A percentile compares a stretch with the other conserved stretches of the same genome.
phyloP scores from a whole-genome alignment of 2,113 vertebrate species.

The Bagarius yarrelli region DNA sequence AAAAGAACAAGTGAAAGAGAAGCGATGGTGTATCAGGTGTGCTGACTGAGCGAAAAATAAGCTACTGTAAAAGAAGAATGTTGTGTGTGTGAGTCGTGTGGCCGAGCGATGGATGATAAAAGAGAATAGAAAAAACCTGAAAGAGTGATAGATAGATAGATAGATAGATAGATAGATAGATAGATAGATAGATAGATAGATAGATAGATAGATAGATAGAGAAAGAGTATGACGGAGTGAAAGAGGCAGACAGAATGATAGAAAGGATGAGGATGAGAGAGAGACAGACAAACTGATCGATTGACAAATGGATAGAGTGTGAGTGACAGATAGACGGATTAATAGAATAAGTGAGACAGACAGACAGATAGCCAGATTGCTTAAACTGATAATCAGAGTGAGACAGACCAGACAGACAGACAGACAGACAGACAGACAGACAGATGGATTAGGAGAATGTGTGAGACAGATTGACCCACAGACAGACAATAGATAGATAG shows the following conservation, averaged over 20 bases:
- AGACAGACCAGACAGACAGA: no score
- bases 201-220: background rate
- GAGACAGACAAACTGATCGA: background rate
- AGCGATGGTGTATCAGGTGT: conserved; percentile 32
- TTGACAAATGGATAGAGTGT: no score
- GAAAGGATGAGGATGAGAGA: background rate
- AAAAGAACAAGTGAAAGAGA: conserved; percentile 5
- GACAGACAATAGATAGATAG: background rate
- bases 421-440: background rate
- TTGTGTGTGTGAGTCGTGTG: conserved; percentile 40
- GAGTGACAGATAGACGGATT: no score
- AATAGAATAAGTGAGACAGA: no score
- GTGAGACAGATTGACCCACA: background rate
- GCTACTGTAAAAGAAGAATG: conserved; percentile 47
- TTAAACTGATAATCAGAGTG: background rate
- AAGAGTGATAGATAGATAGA: background rate
- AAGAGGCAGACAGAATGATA: background rate
- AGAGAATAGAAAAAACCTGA: background rate
- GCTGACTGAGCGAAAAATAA: conserved; percentile 52
- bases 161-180: background rate
- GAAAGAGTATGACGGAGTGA: no score
- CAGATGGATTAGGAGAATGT: no score
- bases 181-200: background rate
- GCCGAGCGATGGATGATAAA: conserved; percentile 1
- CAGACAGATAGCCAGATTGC: background rate